Evolutionary conservation across 2,888 invertebrate species (phyloP), one percentile per base, ranked within the genome.

Genomic region (Odontomyia ornata): DNA sequence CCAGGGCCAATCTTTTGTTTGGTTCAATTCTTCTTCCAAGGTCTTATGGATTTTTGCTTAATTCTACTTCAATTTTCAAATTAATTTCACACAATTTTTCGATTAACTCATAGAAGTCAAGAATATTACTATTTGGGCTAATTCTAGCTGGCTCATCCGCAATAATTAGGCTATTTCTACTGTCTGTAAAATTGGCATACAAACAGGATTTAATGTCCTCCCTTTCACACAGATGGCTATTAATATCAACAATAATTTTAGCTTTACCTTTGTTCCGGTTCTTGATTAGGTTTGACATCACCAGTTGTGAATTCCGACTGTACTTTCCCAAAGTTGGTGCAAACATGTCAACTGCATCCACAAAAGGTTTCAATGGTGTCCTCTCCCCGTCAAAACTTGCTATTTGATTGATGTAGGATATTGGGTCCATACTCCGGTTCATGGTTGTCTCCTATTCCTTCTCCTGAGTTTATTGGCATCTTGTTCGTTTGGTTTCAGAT

Each of bases 171-270:
- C 56, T 56, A n/a, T n/a, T 56, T 9, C 56, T 9, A 56, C 56
- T 56, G n/a, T 56, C 18, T n/a, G 56, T n/a, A n/a, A 56, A 56
- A 56, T 56, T 56, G 4, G 56, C 56, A n/a, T n/a, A 56, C 18
- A 56, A 56, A n/a, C 7, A 4, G 7, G 56, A 56, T 18, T 56
- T 56, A n/a, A 56, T 56, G 18, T 56, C 56, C 11, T 18, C 18
- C 56, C 56, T 11, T 56, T n/a, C 5, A n/a, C n/a, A n/a, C n/a
- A n/a, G n/a, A n/a, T n/a, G 9, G 9, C 9, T 36, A 9, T 36
- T 36, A 9, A 36, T 52, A 18, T 52, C 52, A 52, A 52, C 13
- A 9, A 52, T 52, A 4, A n/a, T 15, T 52, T 15, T 52, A 15
- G 7, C 52, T 18, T n/a, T 52, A 52, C 52, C 52, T 52, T 3